Evolutionary conservation across 2,797 vertebrate genomes (phyloP).

Genomic region (Ctenosaura bakeri): DNA sequence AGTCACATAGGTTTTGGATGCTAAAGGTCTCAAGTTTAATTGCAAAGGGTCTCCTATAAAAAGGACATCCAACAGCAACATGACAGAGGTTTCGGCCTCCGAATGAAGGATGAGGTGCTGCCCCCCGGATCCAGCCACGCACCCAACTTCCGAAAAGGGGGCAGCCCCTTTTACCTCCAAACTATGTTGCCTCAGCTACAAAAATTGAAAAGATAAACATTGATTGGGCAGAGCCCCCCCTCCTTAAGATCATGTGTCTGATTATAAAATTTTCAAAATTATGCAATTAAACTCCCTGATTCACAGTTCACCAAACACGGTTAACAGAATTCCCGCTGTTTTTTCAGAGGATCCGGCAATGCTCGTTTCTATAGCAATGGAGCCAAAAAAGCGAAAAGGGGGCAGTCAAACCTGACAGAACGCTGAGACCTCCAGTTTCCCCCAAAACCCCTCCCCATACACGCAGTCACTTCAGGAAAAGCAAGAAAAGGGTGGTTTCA

Average conservation of each 20-base stretch:
- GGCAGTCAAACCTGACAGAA: conserved; percentile 8
- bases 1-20: neutral
- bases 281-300: neutral
- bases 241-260: neutral
- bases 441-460: neutral
- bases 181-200: neutral
- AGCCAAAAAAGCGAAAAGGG: neutral
- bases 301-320: neutral
- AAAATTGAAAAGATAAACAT: neutral
- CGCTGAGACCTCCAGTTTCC: neutral
- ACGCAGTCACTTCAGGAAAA: neutral
- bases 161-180: neutral
- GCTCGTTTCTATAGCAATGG: conserved; percentile 24
- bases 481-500: neutral
- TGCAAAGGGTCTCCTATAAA: neutral
- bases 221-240: neutral
- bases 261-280: neutral
- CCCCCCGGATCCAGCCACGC: too few species aligned
- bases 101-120: neutral
- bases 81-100: too few species aligned
- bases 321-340: neutral
- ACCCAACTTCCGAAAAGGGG: too few species aligned
- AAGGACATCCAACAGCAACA: too few species aligned
- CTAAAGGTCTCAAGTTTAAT: neutral
- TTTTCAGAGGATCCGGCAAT: neutral